A percentile compares a stretch with the other conserved stretches of the same genome.
phyloP scores from a whole-genome alignment of 2,888 invertebrate species.

The Hemaris fuciformis region DNA sequence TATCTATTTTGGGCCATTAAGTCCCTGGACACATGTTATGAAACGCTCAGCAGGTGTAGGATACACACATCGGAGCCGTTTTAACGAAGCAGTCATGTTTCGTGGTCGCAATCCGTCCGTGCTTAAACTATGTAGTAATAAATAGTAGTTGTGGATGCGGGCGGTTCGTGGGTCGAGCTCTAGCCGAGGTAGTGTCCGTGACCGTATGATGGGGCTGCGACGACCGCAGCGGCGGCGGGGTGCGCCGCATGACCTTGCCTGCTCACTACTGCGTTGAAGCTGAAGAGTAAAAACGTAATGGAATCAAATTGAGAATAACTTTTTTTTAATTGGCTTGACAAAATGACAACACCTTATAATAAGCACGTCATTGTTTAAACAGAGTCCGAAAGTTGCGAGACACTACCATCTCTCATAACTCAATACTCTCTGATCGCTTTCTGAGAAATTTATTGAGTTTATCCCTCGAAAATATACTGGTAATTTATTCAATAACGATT shows the following conservation, averaged over 20 bases:
- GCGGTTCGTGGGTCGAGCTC: conserved; percentile 27
- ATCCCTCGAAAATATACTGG: too few species aligned
- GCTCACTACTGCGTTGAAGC: conserved; percentile 83
- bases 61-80: conserved; percentile 14
- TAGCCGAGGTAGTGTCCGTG: conserved; percentile 66
- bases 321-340: too few species aligned
- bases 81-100: conserved; percentile 3
- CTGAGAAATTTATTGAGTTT: too few species aligned
- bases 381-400: too few species aligned
- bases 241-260: conserved; percentile 80
- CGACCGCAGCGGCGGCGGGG: conserved; percentile 62
- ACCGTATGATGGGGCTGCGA: conserved; percentile 60
- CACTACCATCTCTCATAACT: too few species aligned
- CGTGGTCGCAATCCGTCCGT: conserved; percentile 45
- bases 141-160: conserved; percentile 54
- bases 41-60: conserved; percentile 57
- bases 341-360: too few species aligned
- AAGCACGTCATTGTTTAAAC: too few species aligned
- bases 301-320: too few species aligned
- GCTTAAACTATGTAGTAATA: conserved; percentile 67
- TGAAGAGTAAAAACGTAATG: conserved; percentile 34
- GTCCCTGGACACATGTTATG: conserved; percentile 71
- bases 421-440: too few species aligned
- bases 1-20: conserved; percentile 56
- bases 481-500: too few species aligned